These are phyloP conservation scores for Gastrophryne carolinensis DNA, from an alignment of 2,797 vertebrate species.

Conservation along the genomic window DNA sequence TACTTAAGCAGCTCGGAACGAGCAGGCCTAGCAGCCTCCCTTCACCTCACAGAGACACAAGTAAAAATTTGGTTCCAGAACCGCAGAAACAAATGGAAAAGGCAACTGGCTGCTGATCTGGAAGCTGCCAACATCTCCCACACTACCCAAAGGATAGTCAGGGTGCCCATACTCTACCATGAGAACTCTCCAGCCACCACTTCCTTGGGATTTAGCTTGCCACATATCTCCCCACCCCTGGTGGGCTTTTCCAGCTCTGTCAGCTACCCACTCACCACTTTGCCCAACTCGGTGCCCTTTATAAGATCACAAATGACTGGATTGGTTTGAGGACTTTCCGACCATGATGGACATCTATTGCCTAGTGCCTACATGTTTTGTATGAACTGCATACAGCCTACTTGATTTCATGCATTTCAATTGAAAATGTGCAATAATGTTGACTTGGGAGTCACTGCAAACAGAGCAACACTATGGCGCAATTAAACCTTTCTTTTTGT, in stretches of 20 bases:
- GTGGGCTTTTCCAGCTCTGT: conserved; percentile 73
- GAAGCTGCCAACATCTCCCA: conserved; percentile 78
- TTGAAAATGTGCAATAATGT: conserved; percentile 61
- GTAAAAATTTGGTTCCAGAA: conserved; percentile 93
- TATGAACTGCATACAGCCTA: conserved; percentile 43
- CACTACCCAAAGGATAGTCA: conserved; percentile 81
- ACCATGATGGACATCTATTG: not conserved
- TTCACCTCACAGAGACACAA: conserved; percentile 84
- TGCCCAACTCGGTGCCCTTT: conserved; percentile 82
- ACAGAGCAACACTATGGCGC: conserved; percentile 20
- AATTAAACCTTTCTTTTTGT: conserved; percentile 35
- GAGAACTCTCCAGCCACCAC: conserved; percentile 69
- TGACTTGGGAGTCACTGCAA: conserved; percentile 50
- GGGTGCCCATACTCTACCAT: conserved; percentile 89
- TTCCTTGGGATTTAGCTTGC: conserved; percentile 76
- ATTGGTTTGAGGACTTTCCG: conserved; percentile 73
- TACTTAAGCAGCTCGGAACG: conserved; percentile 81
- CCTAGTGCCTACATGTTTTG: conserved; percentile 34
- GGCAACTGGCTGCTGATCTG: conserved; percentile 82
- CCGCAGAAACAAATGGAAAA: conserved; percentile 87
- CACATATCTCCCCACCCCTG: conserved; percentile 67
- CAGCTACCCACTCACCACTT: conserved; percentile 79
- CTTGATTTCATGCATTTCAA: conserved; percentile 51
- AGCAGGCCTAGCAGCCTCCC: conserved; percentile 72
- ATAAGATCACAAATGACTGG: conserved; percentile 87